phyloP scores from a whole-genome alignment of 2,113 vertebrate genomes.

The Axis porcinus region DNA sequence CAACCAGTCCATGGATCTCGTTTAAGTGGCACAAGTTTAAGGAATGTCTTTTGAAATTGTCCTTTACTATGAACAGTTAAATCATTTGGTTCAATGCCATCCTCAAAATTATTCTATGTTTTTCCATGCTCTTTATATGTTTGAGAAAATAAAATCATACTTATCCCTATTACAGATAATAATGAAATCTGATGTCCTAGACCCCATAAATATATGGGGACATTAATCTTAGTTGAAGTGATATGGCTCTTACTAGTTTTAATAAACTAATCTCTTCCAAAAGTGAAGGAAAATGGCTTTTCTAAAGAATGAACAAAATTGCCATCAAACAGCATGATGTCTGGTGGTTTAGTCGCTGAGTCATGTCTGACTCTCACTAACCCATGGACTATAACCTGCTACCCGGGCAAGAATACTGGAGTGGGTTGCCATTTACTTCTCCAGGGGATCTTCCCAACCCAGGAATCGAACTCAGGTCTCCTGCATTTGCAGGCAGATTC shows the following conservation, averaged over 20 bases:
- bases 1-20: neutral
- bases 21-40: neutral
- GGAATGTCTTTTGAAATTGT: neutral
- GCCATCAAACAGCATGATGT: neutral
- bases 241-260: neutral
- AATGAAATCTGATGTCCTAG: neutral
- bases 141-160: neutral
- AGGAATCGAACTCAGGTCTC: neutral
- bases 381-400: neutral
- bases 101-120: neutral
- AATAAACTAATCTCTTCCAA: neutral
- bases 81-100: conserved; percentile 31
- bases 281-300: neutral
- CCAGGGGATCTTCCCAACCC: neutral
- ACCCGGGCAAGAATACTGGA: neutral
- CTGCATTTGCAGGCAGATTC: neutral
- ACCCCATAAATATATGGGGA: neutral
- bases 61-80: neutral
- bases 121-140: neutral
- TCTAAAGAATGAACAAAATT: neutral
- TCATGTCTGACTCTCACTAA: rapidly evolving
- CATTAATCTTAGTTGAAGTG: conserved; percentile 15
- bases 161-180: neutral
- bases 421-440: neutral
- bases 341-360: neutral